Evolutionary conservation across 2,113 vertebrate genomes (phyloP), one percentile per base, ranked within the genome.

Genomic region (Taurulus bubalis): DNA sequence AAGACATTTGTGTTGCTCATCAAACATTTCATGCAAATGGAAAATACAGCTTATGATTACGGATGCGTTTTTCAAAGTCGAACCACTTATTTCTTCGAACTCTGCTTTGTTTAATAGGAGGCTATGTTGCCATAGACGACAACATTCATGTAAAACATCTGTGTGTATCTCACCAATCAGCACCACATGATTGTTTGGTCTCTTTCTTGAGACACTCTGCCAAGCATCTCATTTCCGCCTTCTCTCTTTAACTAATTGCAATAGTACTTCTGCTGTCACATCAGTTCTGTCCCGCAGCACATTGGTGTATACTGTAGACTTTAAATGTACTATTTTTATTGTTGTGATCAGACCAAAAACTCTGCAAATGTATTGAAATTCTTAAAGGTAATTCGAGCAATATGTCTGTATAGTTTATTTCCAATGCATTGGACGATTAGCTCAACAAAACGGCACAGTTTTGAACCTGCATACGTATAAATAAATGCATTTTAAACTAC

Each of bases 161-260:
- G 81, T 90, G 83, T 84, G 83, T 86, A 51, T 75, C 80, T 62
- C 76, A 71, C 70, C 60, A 87, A 83, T 84, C 75, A 82, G 65
- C 68, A 51, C 38, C 78, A 67, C 75, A 79, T 82, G 67, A 82
- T 32, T 75, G 64, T 77, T 75, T 59, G 71, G 67, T 87, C 49
- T 84, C 78, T 73, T 88, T 68, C 22, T 51, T 67, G n/a, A 74
- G 68, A 81, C 60, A 59, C 47, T 2, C 26, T 22, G 65, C 69
- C 34, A 75, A 67, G 71, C 62, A 63, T 68, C 62, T 65, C 38
- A 55, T 76, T 22, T 26, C 28, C 56, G 49, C 20, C 18, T 14
- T 53, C n/a, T 49, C 36, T 45, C 47, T 42, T 30, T 1, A 73
- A 55, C 26, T 69, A 58, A 80, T 70, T 70, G 26, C 51, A 60